phyloP scores from a whole-genome alignment of 37 sponge, comb jelly and placozoan species.

The Amphimedon queenslandica region DNA sequence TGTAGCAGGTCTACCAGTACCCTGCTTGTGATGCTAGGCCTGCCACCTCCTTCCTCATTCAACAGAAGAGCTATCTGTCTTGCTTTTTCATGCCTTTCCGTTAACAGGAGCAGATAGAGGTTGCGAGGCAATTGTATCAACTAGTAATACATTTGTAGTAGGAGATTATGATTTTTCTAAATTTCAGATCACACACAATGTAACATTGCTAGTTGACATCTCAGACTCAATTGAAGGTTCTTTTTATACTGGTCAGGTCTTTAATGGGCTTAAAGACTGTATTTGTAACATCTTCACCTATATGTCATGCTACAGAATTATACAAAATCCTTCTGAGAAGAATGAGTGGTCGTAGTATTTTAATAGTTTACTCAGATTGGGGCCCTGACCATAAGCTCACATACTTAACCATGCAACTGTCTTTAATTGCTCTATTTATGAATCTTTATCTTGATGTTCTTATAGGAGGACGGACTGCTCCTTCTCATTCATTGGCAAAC shows the following conservation, averaged over 20 bases:
- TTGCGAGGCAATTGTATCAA: not conserved
- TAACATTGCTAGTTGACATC: constrained; percentile 1
- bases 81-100: too few relatives aligned
- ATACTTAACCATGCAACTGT: too few relatives aligned
- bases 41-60: too few relatives aligned
- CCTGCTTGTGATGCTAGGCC: too few relatives aligned
- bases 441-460: too few relatives aligned
- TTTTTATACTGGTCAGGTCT: constrained; percentile 11
- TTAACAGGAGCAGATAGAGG: constrained; percentile 19
- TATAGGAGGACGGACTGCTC: too few relatives aligned
- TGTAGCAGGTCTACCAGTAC: too few relatives aligned
- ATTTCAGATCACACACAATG: not conserved
- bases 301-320: constrained; percentile 15
- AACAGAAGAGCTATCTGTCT: too few relatives aligned
- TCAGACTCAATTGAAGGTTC: not conserved
- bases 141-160: not conserved
- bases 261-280: not conserved
- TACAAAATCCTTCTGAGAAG: not conserved
- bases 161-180: constrained; percentile 16
- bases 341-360: not conserved
- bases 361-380: not conserved
- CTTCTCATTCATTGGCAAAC: too few relatives aligned
- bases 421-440: too few relatives aligned
- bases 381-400: not conserved
- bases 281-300: too few relatives aligned